Percentiles rank a stretch among this genome's conserved stretches.
Evolutionary conservation across 2,113 vertebrate genomes (phyloP).

Genomic region (Xenotilapia flavipinnis): DNA sequence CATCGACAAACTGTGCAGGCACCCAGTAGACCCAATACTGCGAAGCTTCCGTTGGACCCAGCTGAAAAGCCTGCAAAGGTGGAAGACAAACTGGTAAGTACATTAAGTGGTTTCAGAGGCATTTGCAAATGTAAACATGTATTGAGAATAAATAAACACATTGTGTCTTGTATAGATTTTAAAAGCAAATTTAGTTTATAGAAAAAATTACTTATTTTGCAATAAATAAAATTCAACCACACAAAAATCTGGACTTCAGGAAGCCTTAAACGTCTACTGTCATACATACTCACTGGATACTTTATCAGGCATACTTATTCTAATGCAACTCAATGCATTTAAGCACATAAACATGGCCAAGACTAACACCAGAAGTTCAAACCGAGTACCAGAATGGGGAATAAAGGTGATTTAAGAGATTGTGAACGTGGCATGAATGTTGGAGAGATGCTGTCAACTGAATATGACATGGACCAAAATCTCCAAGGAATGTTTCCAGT

Average conservation of each 20-base stretch:
- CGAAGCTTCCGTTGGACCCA: conserved; percentile 99
- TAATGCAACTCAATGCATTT: not conserved
- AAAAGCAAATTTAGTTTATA: not conserved
- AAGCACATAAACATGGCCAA: not conserved
- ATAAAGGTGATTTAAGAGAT: not conserved
- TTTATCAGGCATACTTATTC: not conserved
- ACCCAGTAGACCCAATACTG: conserved; percentile 99
- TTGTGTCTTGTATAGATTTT: not conserved
- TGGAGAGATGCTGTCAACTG: not conserved
- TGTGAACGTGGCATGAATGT: not conserved
- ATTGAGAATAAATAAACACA: not conserved
- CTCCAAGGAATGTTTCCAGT: not conserved
- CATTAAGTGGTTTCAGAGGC: not conserved
- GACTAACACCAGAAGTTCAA: not conserved
- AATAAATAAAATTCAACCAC: not conserved
- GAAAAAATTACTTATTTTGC: not conserved
- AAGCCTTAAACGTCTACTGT: not conserved
- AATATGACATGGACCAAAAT: not conserved
- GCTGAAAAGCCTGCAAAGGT: conserved; percentile 87
- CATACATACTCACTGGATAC: not conserved
- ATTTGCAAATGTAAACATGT: not conserved
- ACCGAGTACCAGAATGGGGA: not conserved
- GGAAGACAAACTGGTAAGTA: not conserved
- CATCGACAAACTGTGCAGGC: conserved; percentile 96
- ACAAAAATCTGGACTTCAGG: not conserved